Conservation (phyloP, 2,888 invertebrate species). For the Belgica antarctica region DNA sequence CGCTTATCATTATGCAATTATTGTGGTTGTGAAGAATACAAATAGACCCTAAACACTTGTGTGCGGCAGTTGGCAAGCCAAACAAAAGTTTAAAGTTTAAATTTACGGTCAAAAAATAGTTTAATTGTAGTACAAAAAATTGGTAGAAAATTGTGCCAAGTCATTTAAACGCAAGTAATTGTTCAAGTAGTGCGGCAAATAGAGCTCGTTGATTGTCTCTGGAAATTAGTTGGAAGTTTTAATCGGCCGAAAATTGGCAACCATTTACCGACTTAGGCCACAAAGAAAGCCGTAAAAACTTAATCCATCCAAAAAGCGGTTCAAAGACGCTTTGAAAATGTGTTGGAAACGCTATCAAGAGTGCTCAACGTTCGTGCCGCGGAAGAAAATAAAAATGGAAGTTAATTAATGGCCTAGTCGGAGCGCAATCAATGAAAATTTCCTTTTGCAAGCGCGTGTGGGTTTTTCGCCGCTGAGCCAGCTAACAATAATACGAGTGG, state of each 20-base stretch:
- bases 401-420: constrained; percentile 6
- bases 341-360: constrained; percentile 34
- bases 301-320: not conserved
- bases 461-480: constrained; percentile 44
- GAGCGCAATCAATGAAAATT: not conserved
- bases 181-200: not conserved
- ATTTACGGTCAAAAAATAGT: not conserved
- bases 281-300: not conserved
- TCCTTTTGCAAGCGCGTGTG: constrained; percentile 31
- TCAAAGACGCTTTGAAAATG: not conserved
- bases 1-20: not conserved
- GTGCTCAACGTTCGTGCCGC: too few species aligned
- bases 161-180: constrained; percentile 17
- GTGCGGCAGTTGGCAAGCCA: not conserved
- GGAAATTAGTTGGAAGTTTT: not conserved
- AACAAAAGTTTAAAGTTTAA: not conserved
- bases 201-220: not conserved
- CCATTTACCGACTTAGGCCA: not conserved
- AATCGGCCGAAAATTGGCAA: not conserved
- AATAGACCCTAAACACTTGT: not conserved
- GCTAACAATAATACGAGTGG: constrained; percentile 45
- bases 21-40: not conserved
- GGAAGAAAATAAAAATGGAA: constrained; percentile 30
- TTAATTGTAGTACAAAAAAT: not conserved
- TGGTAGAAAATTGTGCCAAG: constrained; percentile 6